Percentiles rank a stretch among this genome's conserved stretches.
phyloP scores from a whole-genome alignment of 2,888 invertebrate genomes.

The Mylabris sibirica region DNA sequence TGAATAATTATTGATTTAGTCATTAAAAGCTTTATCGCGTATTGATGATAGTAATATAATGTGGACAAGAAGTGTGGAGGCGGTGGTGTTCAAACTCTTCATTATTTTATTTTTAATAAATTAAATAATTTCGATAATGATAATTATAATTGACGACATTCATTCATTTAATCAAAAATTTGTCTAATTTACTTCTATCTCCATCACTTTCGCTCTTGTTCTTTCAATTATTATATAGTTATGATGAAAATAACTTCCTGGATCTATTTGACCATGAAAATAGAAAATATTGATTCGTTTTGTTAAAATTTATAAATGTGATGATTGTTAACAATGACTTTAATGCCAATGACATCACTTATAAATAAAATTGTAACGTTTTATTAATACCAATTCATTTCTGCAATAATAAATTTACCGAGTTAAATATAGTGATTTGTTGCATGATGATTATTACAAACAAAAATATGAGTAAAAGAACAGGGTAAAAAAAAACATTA shows the following conservation, averaged over 20 bases:
- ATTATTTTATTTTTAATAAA: conserved; percentile 47
- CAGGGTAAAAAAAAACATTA: background rate
- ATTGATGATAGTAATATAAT: conserved; percentile 49
- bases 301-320: conserved; percentile 4
- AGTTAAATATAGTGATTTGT: conserved; percentile 7
- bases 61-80: conserved; percentile 48
- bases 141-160: too few relatives aligned
- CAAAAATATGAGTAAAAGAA: background rate
- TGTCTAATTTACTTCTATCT: background rate
- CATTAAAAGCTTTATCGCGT: conserved; percentile 55
- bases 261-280: background rate
- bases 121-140: background rate
- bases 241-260: background rate
- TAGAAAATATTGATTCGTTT: background rate
- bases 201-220: too few relatives aligned
- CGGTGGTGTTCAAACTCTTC: conserved; percentile 58
- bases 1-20: conserved; percentile 62
- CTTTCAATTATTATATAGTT: too few relatives aligned
- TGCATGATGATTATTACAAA: background rate
- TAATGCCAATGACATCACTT: conserved; percentile 7
- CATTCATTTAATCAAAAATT: background rate
- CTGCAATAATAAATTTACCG: background rate
- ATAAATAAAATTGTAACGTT: background rate
- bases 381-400: background rate
- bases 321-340: background rate